Evolutionary conservation across 2,113 vertebrate genomes (phyloP).

Genomic region (Myrmecobius fasciatus): DNA sequence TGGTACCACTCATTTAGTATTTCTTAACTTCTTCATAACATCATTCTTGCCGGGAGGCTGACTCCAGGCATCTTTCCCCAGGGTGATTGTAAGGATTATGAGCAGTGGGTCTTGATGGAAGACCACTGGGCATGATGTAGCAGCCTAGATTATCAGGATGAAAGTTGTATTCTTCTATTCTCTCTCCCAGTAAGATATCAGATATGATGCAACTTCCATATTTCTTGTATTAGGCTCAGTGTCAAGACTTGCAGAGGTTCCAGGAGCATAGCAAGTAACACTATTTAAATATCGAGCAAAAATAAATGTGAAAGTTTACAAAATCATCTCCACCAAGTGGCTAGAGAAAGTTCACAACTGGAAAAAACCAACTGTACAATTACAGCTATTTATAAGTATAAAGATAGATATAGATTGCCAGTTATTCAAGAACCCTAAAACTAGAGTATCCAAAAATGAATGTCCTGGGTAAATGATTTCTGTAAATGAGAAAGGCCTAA

Average conservation of each 20-base stretch:
- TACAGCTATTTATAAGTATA: neutral
- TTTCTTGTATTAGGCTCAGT: neutral
- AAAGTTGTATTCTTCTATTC: neutral
- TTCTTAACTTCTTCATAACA: neutral
- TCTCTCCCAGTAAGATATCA: neutral
- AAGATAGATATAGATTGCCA: neutral
- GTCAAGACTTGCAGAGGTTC: neutral
- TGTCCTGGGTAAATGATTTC: too few relatives aligned
- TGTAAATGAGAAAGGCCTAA: neutral
- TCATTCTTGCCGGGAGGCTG: neutral
- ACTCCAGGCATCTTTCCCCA: neutral
- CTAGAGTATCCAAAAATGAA: neutral
- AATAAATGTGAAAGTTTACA: neutral
- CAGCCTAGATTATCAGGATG: rapidly evolving
- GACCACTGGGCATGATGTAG: neutral
- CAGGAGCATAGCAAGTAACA: neutral
- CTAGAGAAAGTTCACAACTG: neutral
- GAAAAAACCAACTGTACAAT: neutral
- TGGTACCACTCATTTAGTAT: neutral
- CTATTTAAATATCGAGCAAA: neutral
- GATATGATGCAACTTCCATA: neutral
- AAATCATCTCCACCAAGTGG: neutral
- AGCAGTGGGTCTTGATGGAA: neutral
- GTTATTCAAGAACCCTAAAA: neutral
- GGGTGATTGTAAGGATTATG: neutral